Evolutionary conservation across 2,797 vertebrate genomes (phyloP).

Genomic region (Melanotaenia pygmaea): DNA sequence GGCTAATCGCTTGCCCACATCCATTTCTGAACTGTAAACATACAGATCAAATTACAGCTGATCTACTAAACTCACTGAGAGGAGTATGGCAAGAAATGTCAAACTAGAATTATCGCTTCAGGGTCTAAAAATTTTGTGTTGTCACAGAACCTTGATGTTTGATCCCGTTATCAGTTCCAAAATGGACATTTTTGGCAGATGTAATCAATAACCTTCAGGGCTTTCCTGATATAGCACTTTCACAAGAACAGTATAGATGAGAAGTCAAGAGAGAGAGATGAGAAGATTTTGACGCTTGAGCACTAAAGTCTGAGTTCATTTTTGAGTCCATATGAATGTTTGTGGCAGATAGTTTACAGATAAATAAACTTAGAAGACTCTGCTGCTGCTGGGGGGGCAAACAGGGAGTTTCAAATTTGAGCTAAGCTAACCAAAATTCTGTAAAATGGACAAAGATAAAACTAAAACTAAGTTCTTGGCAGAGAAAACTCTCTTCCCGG

Average conservation of each 20-base stretch:
- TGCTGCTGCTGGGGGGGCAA: not conserved
- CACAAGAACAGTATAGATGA: not conserved
- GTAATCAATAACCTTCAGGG: not conserved
- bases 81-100: not conserved
- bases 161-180: not conserved
- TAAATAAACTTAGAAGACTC: not conserved
- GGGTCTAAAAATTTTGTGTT: not conserved
- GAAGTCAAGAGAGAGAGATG: not conserved
- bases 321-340: conserved; percentile 5
- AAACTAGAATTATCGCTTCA: not conserved
- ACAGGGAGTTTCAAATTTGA: not conserved
- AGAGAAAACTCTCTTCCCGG: not conserved
- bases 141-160: not conserved
- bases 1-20: not conserved
- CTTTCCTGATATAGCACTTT: not conserved
- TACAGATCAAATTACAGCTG: not conserved
- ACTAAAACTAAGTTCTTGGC: not conserved
- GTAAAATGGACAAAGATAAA: not conserved
- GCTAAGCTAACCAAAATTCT: not conserved
- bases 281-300: not conserved
- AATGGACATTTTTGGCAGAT: not conserved
- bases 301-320: not conserved
- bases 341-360: not conserved
- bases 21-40: not conserved
- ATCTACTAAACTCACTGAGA: not conserved